A percentile compares a stretch with the other conserved stretches of the same genome.
Evolutionary conservation across 1,140 invertebrate genomes (phyloP).

Genomic region (Homalodisca vitripennis): DNA sequence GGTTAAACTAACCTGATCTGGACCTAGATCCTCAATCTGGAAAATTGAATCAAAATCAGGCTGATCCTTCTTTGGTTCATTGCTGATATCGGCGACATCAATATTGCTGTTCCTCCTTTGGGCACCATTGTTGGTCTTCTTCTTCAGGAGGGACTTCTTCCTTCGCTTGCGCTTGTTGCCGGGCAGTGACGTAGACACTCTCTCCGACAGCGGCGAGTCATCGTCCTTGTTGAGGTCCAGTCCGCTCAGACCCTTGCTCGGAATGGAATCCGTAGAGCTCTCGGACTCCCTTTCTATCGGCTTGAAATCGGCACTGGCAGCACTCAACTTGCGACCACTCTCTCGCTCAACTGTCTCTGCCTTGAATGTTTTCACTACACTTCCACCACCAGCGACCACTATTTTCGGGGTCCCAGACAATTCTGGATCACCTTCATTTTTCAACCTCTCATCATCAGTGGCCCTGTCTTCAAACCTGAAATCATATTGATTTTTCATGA

Average conservation of each 20-base stretch:
- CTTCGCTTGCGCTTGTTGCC: slow-evolving; percentile 68
- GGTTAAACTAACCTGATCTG: too few species aligned
- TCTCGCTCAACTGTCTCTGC: slow-evolving; percentile 42
- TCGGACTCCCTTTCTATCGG: slow-evolving; percentile 37
- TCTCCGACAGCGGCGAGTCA: not conserved
- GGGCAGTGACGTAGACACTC: slow-evolving; percentile 10
- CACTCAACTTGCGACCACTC: slow-evolving; percentile 36
- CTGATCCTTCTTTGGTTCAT: not conserved
- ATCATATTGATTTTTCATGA: too few species aligned
- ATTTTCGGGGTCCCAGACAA: not conserved
- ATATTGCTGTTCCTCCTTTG: slow-evolving; percentile 31
- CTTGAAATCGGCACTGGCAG: slow-evolving; percentile 41
- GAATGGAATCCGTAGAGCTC: slow-evolving; percentile 21
- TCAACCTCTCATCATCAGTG: slow-evolving; percentile 1
- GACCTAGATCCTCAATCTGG: slow-evolving; percentile 39
- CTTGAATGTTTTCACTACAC: slow-evolving; percentile 43
- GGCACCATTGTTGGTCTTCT: slow-evolving; percentile 55
- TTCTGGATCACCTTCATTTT: not conserved
- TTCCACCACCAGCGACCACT: not conserved
- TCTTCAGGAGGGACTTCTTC: slow-evolving; percentile 75
- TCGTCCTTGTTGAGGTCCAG: slow-evolving; percentile 33
- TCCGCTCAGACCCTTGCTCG: slow-evolving; percentile 22
- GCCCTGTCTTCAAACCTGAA: not conserved
- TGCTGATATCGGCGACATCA: not conserved
- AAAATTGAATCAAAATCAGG: slow-evolving; percentile 35